Base-by-base conservation (phyloP, 2,113 vertebrate genomes). In the Eonycteris spelaea region DNA sequence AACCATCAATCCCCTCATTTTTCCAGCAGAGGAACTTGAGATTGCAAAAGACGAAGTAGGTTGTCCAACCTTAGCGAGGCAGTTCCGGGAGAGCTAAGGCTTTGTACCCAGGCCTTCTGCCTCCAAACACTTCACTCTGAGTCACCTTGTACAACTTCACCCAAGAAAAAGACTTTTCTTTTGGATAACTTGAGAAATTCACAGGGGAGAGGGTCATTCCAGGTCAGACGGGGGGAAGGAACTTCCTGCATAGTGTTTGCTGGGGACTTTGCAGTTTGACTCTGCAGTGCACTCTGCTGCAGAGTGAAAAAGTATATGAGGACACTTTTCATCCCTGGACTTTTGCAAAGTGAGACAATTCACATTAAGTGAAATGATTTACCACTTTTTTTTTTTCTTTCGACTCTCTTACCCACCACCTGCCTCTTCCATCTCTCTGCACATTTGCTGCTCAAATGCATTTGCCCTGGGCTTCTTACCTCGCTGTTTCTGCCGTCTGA, bases 231-330 rank as follows among this genome's bases (percentile, higher is more conserved):
- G 0, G 1, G 55, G 33, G 55, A 61, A 26, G 18, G 38, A 84
- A 26, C 63, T 82, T 38, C 59, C 9, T 4, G 2, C 0, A 0
- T 0, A 2, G 43, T 7, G 1, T 24, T 73, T 26, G 13, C 53
- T 1, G 40, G 51, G 28, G 10, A 43, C 11, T 26, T n/a, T 14
- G 45, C 33, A 21, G 7, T 59, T 59, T 74, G 35, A 53, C 30
- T 59, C 57, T 63, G 18, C 79, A 21, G 6, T 59, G 68, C 30
- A 45, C 30, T 59, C 57, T 63, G 18, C 85, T 4, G 1, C 13
- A 7, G 15, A 59, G 28, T 28, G 1, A 48, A n/a, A 8, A 21
- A 10, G 43, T 43, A 22, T 38, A 7, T 63, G 16, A 79, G 33
- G 73, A 43, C n/a, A 18, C 24, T 33, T 35, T 33, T 61, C 55